Conservation (phyloP, 1,140 invertebrate genomes). For the Meteorus sp. region DNA sequence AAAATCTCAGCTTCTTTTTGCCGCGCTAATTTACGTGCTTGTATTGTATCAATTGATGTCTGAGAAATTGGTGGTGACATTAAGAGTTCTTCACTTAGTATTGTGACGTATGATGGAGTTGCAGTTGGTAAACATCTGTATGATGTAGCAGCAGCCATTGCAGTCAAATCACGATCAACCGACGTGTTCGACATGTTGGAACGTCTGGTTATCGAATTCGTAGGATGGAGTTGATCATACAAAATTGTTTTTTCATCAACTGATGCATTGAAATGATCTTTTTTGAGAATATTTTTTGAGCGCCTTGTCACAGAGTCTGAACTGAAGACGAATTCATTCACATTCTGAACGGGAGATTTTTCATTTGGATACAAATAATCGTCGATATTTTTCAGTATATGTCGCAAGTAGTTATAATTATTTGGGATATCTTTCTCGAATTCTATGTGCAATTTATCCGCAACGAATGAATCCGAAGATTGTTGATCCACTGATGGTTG, state of each 20-base stretch:
- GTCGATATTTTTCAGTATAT: conserved; percentile 10
- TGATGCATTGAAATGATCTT: background rate
- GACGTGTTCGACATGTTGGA: background rate
- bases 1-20: conserved; percentile 30
- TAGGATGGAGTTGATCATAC: background rate
- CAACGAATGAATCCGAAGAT: no score
- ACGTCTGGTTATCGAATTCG: background rate
- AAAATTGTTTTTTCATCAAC: background rate
- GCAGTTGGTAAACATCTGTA: no score
- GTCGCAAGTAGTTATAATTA: conserved; percentile 9
- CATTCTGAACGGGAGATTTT: background rate
- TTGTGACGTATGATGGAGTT: background rate
- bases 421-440: conserved; percentile 1
- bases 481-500: background rate
- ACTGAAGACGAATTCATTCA: background rate
- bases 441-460: background rate
- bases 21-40: conserved; percentile 12
- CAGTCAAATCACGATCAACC: background rate
- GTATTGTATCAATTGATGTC: conserved; percentile 17
- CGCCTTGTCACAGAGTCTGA: background rate
- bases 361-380: background rate
- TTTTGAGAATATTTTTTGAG: background rate
- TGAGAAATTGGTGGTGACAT: conserved; percentile 1
- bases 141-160: background rate
- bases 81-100: background rate